Conservation (phyloP, 2,888 invertebrate genomes). For the Philereme transversata region DNA sequence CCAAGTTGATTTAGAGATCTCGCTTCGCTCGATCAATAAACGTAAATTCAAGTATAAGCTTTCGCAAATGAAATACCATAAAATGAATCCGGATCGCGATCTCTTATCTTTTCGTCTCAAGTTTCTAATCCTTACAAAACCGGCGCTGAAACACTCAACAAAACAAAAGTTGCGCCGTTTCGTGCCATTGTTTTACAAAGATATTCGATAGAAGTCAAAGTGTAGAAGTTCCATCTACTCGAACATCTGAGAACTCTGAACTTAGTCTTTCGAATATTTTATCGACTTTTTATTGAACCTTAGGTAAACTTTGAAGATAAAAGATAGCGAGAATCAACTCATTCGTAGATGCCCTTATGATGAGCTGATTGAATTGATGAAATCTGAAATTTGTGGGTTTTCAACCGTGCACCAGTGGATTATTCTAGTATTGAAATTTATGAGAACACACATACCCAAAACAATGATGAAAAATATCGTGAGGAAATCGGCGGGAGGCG, state of each 20-base stretch:
- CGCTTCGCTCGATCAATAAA: no score
- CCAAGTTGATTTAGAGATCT: no score
- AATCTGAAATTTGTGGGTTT: no score
- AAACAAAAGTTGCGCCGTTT: constrained; percentile 19
- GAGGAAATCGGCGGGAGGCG: no score
- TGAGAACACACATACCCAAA: no score
- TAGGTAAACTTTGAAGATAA: constrained; percentile 16
- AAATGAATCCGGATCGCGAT: neutral
- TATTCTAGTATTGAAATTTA: no score
- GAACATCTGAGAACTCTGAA: constrained; percentile 12
- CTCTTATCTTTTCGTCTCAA: neutral
- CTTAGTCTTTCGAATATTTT: constrained; percentile 17
- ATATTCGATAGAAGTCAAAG: constrained; percentile 20
- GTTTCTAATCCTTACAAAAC: constrained; percentile 11
- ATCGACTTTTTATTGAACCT: constrained; percentile 24
- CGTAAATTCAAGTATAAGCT: no score
- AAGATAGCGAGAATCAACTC: neutral
- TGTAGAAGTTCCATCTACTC: constrained; percentile 19
- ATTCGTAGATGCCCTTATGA: no score
- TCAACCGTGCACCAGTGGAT: no score
- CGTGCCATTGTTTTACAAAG: constrained; percentile 13
- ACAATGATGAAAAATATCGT: no score
- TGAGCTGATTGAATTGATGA: no score
- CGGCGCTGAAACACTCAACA: constrained; percentile 8
- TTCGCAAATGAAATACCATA: neutral